These are phyloP conservation scores for Synanthedon vespiformis DNA, from an alignment of 2,888 invertebrate species.

Conservation along the genomic window DNA sequence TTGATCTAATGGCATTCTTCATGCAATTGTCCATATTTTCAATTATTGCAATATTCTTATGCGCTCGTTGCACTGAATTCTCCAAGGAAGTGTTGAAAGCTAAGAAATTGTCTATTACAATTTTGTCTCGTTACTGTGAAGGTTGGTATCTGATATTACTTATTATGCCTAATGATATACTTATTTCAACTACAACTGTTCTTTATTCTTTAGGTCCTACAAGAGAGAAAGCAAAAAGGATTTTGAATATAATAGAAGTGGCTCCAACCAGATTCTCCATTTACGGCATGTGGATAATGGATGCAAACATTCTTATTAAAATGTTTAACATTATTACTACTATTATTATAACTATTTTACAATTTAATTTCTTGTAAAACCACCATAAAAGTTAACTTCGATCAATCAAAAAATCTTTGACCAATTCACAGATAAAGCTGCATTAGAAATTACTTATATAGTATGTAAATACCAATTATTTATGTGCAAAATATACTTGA, in stretches of 20 bases:
- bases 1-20: no score
- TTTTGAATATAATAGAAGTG: constrained; percentile 38
- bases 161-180: no score
- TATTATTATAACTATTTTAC: constrained; percentile 16
- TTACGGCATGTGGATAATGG: constrained; percentile 26
- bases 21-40: background rate
- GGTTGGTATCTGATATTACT: constrained; percentile 16
- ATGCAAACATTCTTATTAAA: constrained; percentile 16
- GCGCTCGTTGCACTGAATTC: constrained; percentile 28
- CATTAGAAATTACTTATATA: no score
- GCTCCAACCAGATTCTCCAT: constrained; percentile 28
- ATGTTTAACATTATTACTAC: constrained; percentile 18
- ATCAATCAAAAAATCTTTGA: no score
- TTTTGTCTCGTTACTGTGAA: constrained; percentile 29
- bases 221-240: constrained; percentile 37
- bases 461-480: no score
- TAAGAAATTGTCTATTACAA: constrained; percentile 28
- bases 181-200: no score
- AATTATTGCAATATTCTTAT: constrained; percentile 10
- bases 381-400: no score
- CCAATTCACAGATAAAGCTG: no score
- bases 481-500: no score
- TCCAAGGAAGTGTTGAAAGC: constrained; percentile 32
- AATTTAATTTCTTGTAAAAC: constrained; percentile 13
- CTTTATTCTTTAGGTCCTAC: constrained; percentile 24